Evolutionary conservation across 2,797 vertebrate genomes (phyloP), one percentile per base, ranked within the genome.

Genomic region (Pyrocephalus nanus): DNA sequence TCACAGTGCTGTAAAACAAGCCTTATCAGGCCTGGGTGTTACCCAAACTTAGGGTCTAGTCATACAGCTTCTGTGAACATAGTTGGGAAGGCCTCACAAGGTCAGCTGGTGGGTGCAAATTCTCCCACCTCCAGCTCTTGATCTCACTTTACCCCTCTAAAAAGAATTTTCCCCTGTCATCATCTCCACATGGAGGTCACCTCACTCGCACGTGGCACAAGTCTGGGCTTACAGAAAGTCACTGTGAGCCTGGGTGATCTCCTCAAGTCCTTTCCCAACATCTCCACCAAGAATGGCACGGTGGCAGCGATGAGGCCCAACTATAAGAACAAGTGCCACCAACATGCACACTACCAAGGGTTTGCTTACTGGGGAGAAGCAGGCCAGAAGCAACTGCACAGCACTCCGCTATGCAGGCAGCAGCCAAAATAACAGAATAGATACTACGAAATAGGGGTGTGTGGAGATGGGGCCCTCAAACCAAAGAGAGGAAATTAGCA

Each of bases 401-500:
- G 40, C 17, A 38, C 30, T 38, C n/a, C 36, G 26, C 67, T 40
- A 7, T 2, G 4, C 26, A 73, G 30, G 13, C 51, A 90, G n/a
- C n/a, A 80, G 51, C 17, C 36, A 16, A 74, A 80, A 69, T 5
- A 27, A 61, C 27, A 82, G 30, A 78, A 66, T 8, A 64, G 58
- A 61, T 12, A 22, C 12, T n/a, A 18, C 13, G 53, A 70, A 77
- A 62, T 0, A 13, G 6, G 4, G 5, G 3, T 0, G 8, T 19
- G 15, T 43, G 54, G 32, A 73, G 25, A 67, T 47, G 12, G 21
- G 29, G 69, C 18, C 14, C 36, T 12, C 42, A n/a, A 4, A 3
- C 21, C 47, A 61, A 57, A 78, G 29, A 22, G 17, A 10, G 45
- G 27, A 78, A 92, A 69, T 21, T 26, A 60, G 22, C 9, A 57